Conservation (phyloP, 2,888 invertebrate species). For the Operophtera brumata region DNA sequence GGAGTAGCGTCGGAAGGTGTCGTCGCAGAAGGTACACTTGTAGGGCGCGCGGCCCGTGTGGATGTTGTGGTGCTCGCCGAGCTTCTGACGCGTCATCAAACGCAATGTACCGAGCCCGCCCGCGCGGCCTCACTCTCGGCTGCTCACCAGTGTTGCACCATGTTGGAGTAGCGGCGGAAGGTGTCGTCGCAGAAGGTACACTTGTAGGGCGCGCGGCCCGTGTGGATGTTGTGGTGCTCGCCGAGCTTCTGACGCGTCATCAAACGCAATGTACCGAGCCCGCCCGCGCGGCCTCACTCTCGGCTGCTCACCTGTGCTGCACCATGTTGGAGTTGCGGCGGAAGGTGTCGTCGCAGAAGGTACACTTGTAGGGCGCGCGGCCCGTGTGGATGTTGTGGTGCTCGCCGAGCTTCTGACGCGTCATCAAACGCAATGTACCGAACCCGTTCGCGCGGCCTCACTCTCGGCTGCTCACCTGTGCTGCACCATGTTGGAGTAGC, state of each 20-base stretch:
- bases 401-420: no score
- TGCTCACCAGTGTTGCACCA: slow-evolving; percentile 87
- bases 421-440: no score
- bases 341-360: slow-evolving; percentile 89
- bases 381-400: no score
- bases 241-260: no score
- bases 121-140: no score
- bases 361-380: slow-evolving; percentile 89
- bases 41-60: slow-evolving; percentile 91
- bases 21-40: slow-evolving; percentile 89
- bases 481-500: slow-evolving; percentile 92
- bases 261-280: no score
- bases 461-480: slow-evolving; percentile 81
- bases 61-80: no score
- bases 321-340: slow-evolving; percentile 91
- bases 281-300: no score
- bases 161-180: slow-evolving; percentile 91
- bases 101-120: no score
- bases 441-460: no score
- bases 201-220: slow-evolving; percentile 89
- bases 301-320: slow-evolving; percentile 83
- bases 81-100: no score
- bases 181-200: slow-evolving; percentile 90
- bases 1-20: slow-evolving; percentile 90
- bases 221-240: no score